Evolutionary conservation across 1,140 invertebrate species (phyloP), one percentile per base, ranked within the genome.

Genomic region (Bombus difficillimus): DNA sequence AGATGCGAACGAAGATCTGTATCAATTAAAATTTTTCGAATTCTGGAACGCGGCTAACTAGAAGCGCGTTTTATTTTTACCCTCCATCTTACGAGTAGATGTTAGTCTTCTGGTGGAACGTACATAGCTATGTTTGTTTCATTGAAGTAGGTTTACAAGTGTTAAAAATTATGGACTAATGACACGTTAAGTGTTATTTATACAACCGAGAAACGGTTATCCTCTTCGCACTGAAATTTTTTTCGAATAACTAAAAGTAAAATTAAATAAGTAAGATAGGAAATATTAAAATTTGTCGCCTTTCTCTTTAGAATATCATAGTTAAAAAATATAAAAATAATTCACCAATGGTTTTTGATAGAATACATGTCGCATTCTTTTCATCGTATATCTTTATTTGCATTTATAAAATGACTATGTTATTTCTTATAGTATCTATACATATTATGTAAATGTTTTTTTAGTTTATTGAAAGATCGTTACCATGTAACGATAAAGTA

Each of bases 31-130:
- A 76, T 76, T 66, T 75, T 75, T 76, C 32, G 59, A 66, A 83
- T 76, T 66, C 59, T 68, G 34, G 32, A 76, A 1, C 73, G 22
- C 43, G 25, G 32, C 73, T 83, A 75, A 76, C 41, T 76, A 64
- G 39, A 32, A 82, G 39, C n/a, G 53, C 13, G 81, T 47, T 75
- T 47, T 82, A 82, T 82, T 82, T 82, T 82, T 82, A 82, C 39
- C 25, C 32, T 64, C n/a, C 53, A 69, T 62, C 69, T 81, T 43
- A 73, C 47, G 2, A 47, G n/a, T 73, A 43, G n/a, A 43, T 37
- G n/a, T 75, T 53, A 15, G n/a, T 66, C 71, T 66, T 72, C 32
- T 25, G 6, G n/a, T 57, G 28, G 37, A 41, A 13, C 18, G 22
- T 53, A 22, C 47, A 22, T 53, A 28, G 34, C 28, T 59, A 66